Evolutionary conservation across 2,888 invertebrate species (phyloP), one percentile per base, ranked within the genome.

Genomic region (Temnothorax unifasciatus): DNA sequence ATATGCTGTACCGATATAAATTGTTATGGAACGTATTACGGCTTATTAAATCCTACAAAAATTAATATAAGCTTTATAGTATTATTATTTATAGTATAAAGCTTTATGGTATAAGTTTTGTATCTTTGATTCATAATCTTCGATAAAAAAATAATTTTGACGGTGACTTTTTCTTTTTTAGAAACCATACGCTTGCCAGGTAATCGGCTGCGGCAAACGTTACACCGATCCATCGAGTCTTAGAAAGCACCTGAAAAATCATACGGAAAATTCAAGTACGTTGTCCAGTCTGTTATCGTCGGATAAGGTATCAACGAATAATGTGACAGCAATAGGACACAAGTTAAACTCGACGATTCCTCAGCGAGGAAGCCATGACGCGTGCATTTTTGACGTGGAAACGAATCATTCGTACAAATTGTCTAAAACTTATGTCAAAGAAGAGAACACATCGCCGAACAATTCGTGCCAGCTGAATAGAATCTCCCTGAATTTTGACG

Each of bases 191-290:
- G 98, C 98, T 0, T 99, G 99, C 91, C 98, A 98, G 91, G 97
- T 98, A 25, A 95, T 96, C 0, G 98, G 98, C 1, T 99, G 99
- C 93, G 97, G 96, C 8, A 99, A 99, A 94, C 97, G 98, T 54
- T 99, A 99, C 95, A 99, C 99, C 0, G 99, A 99, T 94, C 99
- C 99, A 0, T 98, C 98, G 76, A 98, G 98, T 73, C 96, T 99
- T 0, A 96, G 99, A 52, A 99, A 99, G 93, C 99, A 99, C 95
- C 98, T 98, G 34, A 98, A 99, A 93, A 98, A 98, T 90, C 98
- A 98, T 92, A 88, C 92, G 0, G 94, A 94, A 18, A 85, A 88
- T 6, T 66, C 76, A 9, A 79, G 66, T 6, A 25, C 85, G 2
- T 18, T 87, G 34, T 74, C 88, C 13, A 84, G 79, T 18, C 15